Conservation (phyloP, 2,888 invertebrate species). For the Meteorus colon region DNA sequence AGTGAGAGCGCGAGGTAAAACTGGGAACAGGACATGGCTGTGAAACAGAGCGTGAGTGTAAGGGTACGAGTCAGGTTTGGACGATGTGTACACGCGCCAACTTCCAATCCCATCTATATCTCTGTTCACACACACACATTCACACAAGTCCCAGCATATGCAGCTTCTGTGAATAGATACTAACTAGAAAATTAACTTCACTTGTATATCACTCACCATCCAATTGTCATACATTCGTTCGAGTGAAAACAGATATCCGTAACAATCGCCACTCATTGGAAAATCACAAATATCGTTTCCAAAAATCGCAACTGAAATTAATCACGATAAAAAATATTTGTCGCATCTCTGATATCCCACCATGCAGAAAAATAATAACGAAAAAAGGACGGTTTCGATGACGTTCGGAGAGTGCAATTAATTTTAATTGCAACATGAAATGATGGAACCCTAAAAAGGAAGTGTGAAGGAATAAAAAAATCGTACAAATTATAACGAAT, state of each 20-base stretch:
- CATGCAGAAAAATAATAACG: neutral
- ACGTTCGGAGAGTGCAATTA: neutral
- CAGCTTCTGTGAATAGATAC: slow-evolving; percentile 13
- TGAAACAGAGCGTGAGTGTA: neutral
- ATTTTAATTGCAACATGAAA: neutral
- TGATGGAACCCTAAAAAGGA: neutral
- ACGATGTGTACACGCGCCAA: neutral
- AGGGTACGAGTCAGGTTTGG: neutral
- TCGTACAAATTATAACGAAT: neutral
- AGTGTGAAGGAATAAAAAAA: neutral
- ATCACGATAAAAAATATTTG: neutral
- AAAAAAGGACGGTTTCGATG: neutral
- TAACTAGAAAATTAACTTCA: slow-evolving; percentile 25
- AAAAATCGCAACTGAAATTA: too few relatives aligned
- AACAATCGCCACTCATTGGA: neutral
- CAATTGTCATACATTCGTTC: neutral
- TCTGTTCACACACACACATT: neutral
- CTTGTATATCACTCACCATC: slow-evolving; percentile 12
- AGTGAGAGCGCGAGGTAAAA: neutral
- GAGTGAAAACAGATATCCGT: neutral
- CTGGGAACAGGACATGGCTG: neutral
- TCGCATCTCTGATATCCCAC: too few relatives aligned
- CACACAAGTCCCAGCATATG: neutral
- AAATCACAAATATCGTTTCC: neutral
- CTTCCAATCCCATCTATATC: slow-evolving; percentile 1